Percentiles rank a stretch among this genome's conserved stretches.
Conservation (phyloP, 1,140 invertebrate species). For the Vanessa atalanta region DNA sequence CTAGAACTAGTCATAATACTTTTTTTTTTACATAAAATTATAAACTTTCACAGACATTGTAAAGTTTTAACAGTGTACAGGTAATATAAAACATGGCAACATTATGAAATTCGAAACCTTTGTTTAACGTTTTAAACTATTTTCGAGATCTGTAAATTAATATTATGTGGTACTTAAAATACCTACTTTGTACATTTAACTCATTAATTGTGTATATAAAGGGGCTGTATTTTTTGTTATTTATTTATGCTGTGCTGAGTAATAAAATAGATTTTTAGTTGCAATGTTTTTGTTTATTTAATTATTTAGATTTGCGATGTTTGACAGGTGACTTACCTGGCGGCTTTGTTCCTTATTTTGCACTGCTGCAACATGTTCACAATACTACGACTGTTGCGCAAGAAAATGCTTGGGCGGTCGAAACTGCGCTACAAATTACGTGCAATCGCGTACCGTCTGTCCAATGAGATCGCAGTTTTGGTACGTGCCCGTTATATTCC, state of each 20-base stretch:
- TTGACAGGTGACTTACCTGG: conserved; percentile 84
- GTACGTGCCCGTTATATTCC: conserved; percentile 53
- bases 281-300: conserved; percentile 50
- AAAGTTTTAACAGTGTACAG: too few species aligned
- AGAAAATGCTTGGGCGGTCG: conserved; percentile 89
- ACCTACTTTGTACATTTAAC: conserved; percentile 5
- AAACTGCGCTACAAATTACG: conserved; percentile 77
- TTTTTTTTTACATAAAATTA: too few species aligned
- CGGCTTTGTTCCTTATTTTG: conserved; percentile 91
- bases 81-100: too few species aligned
- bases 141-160: conserved; percentile 8
- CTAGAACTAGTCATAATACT: too few species aligned
- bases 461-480: conserved; percentile 72
- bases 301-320: conserved; percentile 63
- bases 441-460: conserved; percentile 75
- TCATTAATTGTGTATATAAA: conserved; percentile 13
- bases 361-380: conserved; percentile 95
- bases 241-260: conserved; percentile 40
- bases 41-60: neutral
- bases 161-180: conserved; percentile 5
- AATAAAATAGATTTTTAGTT: conserved; percentile 42
- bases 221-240: conserved; percentile 28
- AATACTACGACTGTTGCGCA: conserved; percentile 88
- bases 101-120: neutral
- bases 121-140: neutral